Conservation (phyloP, 2,113 vertebrate species). For the Takifugu flavidus region DNA sequence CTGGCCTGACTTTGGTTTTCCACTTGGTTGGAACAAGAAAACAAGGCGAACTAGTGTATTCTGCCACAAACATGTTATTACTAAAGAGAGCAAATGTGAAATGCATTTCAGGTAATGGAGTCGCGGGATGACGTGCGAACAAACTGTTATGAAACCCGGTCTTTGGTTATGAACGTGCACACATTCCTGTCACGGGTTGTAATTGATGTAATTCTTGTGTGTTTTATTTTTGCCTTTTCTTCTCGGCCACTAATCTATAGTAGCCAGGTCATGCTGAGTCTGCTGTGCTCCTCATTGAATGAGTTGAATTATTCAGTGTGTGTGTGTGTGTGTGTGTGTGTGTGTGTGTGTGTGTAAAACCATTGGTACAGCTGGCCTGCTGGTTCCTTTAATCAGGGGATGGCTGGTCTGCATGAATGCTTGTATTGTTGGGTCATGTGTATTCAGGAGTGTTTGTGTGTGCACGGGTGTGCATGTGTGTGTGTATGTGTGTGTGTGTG, state of each 20-base stretch:
- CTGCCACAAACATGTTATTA: not conserved
- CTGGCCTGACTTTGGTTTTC: constrained; percentile 67
- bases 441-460: constrained; percentile 81
- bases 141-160: too few relatives aligned
- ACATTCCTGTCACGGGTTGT: constrained; percentile 8
- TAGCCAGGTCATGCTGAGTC: constrained; percentile 89
- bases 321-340: constrained; percentile 66
- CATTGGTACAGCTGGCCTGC: constrained; percentile 94
- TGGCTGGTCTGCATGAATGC: constrained; percentile 93
- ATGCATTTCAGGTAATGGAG: not conserved
- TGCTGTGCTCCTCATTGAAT: constrained; percentile 91
- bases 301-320: constrained; percentile 92
- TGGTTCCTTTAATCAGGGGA: constrained; percentile 95
- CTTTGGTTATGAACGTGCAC: not conserved
- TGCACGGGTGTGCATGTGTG: constrained; percentile 35
- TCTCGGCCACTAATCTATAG: constrained; percentile 75
- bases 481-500: constrained; percentile 31
- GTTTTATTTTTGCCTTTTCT: constrained; percentile 23
- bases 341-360: constrained; percentile 31
- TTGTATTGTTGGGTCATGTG: constrained; percentile 97
- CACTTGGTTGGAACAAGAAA: constrained; percentile 47
- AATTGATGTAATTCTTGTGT: constrained; percentile 14
- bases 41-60: constrained; percentile 12
- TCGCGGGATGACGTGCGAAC: too few relatives aligned
- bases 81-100: constrained; percentile 8